Percentiles rank a stretch among this genome's conserved stretches.
phyloP scores from a whole-genome alignment of 2,888 invertebrate genomes.

The Pediacus dermestoides region DNA sequence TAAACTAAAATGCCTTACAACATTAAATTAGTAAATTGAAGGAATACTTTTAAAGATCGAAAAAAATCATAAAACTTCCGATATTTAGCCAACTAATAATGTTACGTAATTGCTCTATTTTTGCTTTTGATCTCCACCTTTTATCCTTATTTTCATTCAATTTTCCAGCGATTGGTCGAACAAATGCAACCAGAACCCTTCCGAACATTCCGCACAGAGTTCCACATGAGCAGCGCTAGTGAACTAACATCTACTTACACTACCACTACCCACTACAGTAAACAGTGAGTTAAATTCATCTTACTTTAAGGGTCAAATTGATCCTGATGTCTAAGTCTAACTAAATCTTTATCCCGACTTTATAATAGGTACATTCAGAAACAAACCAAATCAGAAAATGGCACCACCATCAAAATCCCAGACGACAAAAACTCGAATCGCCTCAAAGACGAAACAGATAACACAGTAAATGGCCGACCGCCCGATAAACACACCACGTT shows the following conservation, averaged over 20 bases:
- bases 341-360: neutral
- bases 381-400: constrained; percentile 41
- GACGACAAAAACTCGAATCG: constrained; percentile 26
- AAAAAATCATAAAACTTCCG: neutral
- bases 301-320: too few species aligned
- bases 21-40: too few species aligned
- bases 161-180: constrained; percentile 63
- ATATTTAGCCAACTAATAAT: neutral
- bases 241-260: constrained; percentile 61
- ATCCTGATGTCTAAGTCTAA: too few species aligned
- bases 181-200: constrained; percentile 68
- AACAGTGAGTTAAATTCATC: constrained; percentile 61
- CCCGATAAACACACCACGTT: constrained; percentile 54
- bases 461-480: constrained; percentile 44
- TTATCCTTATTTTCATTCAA: too few species aligned
- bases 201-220: constrained; percentile 78
- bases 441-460: constrained; percentile 38
- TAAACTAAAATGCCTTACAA: too few species aligned
- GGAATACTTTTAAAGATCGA: too few species aligned
- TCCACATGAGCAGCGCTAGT: constrained; percentile 66
- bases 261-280: constrained; percentile 61
- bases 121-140: constrained; percentile 9
- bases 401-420: constrained; percentile 42
- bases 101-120: constrained; percentile 5
- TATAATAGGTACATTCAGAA: constrained; percentile 38